A percentile compares a stretch with the other conserved stretches of the same genome.
These are phyloP conservation scores for Drosophila gaucha DNA, from an alignment of 2,888 invertebrate species.

Conservation along the genomic window DNA sequence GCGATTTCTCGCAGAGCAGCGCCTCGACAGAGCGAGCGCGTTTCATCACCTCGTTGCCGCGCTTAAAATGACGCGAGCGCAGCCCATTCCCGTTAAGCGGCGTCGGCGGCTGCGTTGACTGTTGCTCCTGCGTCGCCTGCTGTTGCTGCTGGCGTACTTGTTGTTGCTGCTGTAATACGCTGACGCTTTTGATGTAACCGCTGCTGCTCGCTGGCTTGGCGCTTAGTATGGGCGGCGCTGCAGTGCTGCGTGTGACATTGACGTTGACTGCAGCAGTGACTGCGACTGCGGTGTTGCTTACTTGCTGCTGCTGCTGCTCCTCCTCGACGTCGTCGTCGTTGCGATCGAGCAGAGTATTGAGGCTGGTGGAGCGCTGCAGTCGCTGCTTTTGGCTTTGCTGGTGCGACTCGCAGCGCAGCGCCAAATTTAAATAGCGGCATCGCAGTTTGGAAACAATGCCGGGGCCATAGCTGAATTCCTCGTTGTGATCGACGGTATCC, in stretches of 20 bases:
- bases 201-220: constrained; percentile 50
- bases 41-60: constrained; percentile 89
- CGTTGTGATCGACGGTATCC: constrained; percentile 86
- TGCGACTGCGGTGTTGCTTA: background rate
- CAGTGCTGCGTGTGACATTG: constrained; percentile 6
- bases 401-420: constrained; percentile 89
- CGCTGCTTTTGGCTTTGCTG: constrained; percentile 87
- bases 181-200: constrained; percentile 49
- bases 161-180: constrained; percentile 36
- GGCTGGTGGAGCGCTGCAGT: constrained; percentile 91
- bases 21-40: constrained; percentile 95
- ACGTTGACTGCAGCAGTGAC: constrained; percentile 4
- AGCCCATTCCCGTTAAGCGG: constrained; percentile 28
- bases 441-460: constrained; percentile 95
- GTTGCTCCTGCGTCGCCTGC: constrained; percentile 27
- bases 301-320: constrained; percentile 46
- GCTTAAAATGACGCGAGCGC: constrained; percentile 85
- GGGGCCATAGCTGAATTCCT: constrained; percentile 95
- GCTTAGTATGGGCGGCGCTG: constrained; percentile 54
- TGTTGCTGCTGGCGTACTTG: constrained; percentile 25
- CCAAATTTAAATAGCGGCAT: constrained; percentile 93
- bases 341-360: constrained; percentile 93
- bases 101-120: constrained; percentile 3
- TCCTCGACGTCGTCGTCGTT: constrained; percentile 84
- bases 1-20: constrained; percentile 88